Conservation (phyloP, 2,113 vertebrate genomes). For the Rhinoptilus africanus region DNA sequence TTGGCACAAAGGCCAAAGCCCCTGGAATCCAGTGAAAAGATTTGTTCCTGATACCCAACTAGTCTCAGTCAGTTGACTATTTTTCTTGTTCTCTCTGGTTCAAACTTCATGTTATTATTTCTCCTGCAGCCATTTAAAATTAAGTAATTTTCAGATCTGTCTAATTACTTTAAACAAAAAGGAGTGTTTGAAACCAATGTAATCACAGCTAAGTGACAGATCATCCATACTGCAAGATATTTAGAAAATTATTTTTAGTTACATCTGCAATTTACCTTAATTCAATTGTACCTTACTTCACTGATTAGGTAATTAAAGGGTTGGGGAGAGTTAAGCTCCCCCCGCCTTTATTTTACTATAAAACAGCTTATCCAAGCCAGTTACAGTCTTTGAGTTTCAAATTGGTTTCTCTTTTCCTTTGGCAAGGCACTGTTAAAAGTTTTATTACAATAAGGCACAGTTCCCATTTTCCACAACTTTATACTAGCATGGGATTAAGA, state of each 20-base stretch:
- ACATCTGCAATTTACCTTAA: not conserved
- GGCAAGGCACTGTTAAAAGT: not conserved
- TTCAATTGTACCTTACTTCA: not conserved
- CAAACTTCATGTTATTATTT: not conserved
- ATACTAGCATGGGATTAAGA: not conserved
- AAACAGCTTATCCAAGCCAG: not conserved
- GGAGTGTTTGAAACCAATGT: not conserved
- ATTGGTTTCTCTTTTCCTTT: not conserved
- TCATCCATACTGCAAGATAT: not conserved
- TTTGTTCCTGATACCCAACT: not conserved
- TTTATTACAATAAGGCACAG: not conserved
- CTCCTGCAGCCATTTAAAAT: not conserved
- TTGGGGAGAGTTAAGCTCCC: not conserved
- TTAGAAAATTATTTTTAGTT: not conserved
- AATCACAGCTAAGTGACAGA: not conserved
- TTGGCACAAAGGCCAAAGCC: constrained; percentile 4
- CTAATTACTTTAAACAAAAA: not conserved
- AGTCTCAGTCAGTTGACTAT: not conserved
- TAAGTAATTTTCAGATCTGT: not conserved
- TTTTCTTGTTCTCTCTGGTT: not conserved
- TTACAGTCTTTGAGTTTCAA: not conserved
- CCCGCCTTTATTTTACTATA: not conserved
- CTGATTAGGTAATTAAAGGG: not conserved
- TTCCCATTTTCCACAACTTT: not conserved
- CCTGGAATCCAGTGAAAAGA: constrained; percentile 10